Base-by-base conservation (phyloP, 2,113 vertebrate genomes). In the Aegithalos caudatus region DNA sequence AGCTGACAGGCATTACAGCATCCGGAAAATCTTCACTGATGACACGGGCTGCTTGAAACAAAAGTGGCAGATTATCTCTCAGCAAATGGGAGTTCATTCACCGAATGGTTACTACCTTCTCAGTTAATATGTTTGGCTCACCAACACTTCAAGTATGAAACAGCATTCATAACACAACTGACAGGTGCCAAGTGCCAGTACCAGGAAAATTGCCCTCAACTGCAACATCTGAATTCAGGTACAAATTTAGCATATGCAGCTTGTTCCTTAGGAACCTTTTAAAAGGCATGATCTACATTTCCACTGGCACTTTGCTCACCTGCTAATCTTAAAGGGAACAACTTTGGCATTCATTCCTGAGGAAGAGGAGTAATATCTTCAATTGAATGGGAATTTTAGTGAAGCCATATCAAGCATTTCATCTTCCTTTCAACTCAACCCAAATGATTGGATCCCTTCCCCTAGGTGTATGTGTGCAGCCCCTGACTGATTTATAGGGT, bases 1-100 rank as follows among this genome's bases (percentile, higher is more conserved):
- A 95, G 86, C 44, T 83, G 84, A n/a, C 56, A 70, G 45, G 74
- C 50, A 60, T 77, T 54, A 51, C 62, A 0, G 72, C 64, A 18
- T 60, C 79, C 6, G 54, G 33, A 61, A 61, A 77, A 88, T 88
- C 93, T 76, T 93, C 95, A 23, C 54, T 19, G 45, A 56, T 0
- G 19, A 60, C 73, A 38, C 1, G 1, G 70, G 38, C 96, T 97
- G 86, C 90, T 95, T n/a, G 70, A 64, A 96, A 88, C 28, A 96
- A 95, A 89, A 91, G 72, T 60, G 73, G 18, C 29, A 81, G 70
- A 66, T 35, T 38, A 44, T 56, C 42, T 54, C 44, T 35, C 25
- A 71, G 54, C 13, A 79, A 94, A 71, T 14, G 7, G 35, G 12
- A 79, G 47, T 24, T 61, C 25, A 28, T n/a, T 62, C 62, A 24